These are phyloP conservation scores for Aphelenchoides fujianensis DNA, from an alignment of 1,140 invertebrate genomes.

Conservation along the genomic window DNA sequence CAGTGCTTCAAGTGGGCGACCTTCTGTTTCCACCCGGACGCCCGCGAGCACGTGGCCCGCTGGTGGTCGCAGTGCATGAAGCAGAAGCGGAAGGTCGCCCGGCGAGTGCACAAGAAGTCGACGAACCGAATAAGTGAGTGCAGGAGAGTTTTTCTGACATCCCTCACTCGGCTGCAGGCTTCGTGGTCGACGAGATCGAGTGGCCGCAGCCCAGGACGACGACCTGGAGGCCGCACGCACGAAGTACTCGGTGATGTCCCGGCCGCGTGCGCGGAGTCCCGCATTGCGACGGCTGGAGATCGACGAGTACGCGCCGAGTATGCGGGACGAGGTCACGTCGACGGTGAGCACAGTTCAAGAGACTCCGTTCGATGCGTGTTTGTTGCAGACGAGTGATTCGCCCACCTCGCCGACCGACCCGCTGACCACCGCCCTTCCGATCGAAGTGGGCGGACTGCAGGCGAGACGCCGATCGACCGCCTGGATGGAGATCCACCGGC, in stretches of 20 bases:
- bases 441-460: background rate
- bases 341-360: background rate
- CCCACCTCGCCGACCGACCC: background rate
- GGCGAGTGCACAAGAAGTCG: background rate
- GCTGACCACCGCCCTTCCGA: background rate
- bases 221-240: background rate
- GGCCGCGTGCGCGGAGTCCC: background rate
- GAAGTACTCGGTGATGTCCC: background rate
- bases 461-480: conserved; percentile 1
- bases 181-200: background rate
- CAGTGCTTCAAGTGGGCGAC: conserved; percentile 35
- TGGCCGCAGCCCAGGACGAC: background rate
- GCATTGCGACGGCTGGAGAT: no score
- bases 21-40: conserved; percentile 25
- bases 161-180: no score
- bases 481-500: conserved; percentile 20
- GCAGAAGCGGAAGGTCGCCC: background rate
- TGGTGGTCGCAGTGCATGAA: conserved; percentile 13
- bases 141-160: no score
- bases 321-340: background rate
- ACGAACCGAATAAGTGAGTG: background rate
- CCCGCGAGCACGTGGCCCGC: background rate
- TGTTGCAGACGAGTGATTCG: background rate
- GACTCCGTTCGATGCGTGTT: background rate
- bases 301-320: no score